Percentiles rank a stretch among this genome's conserved stretches.
These are phyloP conservation scores for Halcyon chelicuti DNA, from an alignment of 2,797 vertebrate genomes.

Conservation along the genomic window DNA sequence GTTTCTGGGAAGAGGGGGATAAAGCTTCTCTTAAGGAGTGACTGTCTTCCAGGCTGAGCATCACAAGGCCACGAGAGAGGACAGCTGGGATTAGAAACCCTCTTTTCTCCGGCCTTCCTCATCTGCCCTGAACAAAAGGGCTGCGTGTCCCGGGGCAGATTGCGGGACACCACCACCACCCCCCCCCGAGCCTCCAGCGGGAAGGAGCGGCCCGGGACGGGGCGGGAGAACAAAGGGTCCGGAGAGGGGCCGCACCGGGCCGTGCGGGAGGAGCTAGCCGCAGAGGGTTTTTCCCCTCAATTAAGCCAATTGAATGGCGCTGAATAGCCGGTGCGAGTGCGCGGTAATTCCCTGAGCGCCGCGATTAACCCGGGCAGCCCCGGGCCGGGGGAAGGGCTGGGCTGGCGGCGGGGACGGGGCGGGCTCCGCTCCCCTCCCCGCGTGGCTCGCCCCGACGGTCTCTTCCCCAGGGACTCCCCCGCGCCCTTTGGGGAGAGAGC, in stretches of 20 bases:
- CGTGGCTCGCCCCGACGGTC: background rate
- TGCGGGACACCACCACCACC: background rate
- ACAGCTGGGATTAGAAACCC: background rate
- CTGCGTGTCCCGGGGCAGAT: background rate
- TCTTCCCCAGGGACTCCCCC: background rate
- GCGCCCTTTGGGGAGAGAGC: background rate
- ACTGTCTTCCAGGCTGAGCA: background rate
- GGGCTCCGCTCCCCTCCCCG: background rate
- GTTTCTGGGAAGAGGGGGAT: background rate
- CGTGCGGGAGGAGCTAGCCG: conserved; percentile 18
- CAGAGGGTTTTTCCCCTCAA: conserved; percentile 76
- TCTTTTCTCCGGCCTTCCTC: background rate
- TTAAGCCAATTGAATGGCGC: conserved; percentile 77
- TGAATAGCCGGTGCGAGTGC: conserved; percentile 31
- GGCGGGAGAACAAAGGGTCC: conserved; percentile 41
- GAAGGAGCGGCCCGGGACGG: background rate
- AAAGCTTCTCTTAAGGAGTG: background rate
- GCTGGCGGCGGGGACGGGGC: background rate
- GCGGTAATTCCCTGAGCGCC: conserved; percentile 17
- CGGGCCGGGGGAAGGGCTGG: background rate
- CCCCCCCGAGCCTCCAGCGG: background rate
- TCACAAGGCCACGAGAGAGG: background rate
- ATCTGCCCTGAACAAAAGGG: background rate
- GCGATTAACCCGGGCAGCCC: conserved; percentile 55
- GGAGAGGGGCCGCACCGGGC: background rate